These are phyloP conservation scores for Pristionchus fissidentatus DNA, from an alignment of 2,888 invertebrate species.

Conservation along the genomic window DNA sequence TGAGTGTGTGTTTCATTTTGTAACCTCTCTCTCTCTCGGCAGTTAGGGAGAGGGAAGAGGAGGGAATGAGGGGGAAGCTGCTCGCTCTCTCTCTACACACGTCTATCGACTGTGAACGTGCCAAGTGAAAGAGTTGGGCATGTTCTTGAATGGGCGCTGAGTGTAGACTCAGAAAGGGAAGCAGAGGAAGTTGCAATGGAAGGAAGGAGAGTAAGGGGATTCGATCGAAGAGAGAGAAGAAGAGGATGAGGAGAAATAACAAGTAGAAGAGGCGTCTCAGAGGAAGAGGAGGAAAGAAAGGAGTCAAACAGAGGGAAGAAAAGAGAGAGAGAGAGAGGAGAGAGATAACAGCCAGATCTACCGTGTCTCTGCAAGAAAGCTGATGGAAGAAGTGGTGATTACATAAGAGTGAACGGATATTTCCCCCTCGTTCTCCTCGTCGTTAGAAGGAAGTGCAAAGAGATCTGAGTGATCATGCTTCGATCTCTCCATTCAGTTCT, in stretches of 20 bases:
- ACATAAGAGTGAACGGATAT: slow-evolving; percentile 17
- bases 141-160: not conserved
- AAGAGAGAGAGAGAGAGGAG: no score
- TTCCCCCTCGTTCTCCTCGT: not conserved
- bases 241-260: slow-evolving; percentile 34
- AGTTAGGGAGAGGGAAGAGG: slow-evolving; percentile 1
- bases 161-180: not conserved
- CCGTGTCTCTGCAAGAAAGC: not conserved
- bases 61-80: not conserved
- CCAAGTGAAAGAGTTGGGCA: slow-evolving; percentile 21
- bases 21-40: slow-evolving; percentile 31
- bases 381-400: not conserved
- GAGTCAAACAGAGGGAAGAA: slow-evolving; percentile 13
- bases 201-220: not conserved
- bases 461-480: not conserved
- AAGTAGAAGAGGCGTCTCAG: slow-evolving; percentile 14
- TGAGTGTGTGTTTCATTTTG: slow-evolving; percentile 19
- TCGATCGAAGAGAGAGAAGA: slow-evolving; percentile 5
- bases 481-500: no score
- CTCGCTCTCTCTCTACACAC: not conserved
- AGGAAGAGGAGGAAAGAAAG: slow-evolving; percentile 19
- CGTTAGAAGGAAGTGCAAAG: not conserved
- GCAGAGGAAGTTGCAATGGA: not conserved
- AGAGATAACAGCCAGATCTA: slow-evolving; percentile 8
- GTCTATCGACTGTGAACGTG: slow-evolving; percentile 37